phyloP scores from a whole-genome alignment of 2,888 invertebrate genomes.

The Germaria angustata region DNA sequence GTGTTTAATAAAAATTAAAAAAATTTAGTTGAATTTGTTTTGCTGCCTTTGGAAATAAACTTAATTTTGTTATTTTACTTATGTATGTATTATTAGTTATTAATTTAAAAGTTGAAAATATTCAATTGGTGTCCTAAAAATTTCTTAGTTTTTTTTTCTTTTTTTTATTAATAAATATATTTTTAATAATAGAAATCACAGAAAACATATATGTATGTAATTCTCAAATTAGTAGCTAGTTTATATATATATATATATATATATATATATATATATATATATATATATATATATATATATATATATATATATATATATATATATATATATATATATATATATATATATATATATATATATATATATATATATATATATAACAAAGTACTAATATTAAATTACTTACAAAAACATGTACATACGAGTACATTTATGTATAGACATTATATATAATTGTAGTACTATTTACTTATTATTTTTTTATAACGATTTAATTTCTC shows the following conservation, averaged over 20 bases:
- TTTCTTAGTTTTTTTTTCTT: neutral
- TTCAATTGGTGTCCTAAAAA: neutral
- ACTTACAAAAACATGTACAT: constrained; percentile 38
- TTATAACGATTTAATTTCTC: constrained; percentile 48
- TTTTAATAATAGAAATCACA: neutral
- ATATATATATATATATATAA: no score
- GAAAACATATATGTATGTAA: constrained; percentile 21
- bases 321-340: no score
- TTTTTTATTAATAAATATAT: neutral
- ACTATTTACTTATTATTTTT: constrained; percentile 23
- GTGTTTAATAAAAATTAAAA: neutral
- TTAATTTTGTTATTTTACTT: neutral
- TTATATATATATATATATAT: no score
- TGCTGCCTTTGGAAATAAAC: constrained; percentile 14
- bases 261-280: no score
- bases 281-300: no score
- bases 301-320: no score
- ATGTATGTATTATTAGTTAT: neutral
- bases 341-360: no score
- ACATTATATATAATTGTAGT: constrained; percentile 49
- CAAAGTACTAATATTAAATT: constrained; percentile 26
- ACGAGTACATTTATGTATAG: constrained; percentile 8
- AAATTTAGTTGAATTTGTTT: constrained; percentile 40
- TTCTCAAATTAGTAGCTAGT: constrained; percentile 47
- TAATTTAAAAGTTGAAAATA: neutral